Evolutionary conservation across 1,140 invertebrate genomes (phyloP).

Genomic region (Drosophila sproati): DNA sequence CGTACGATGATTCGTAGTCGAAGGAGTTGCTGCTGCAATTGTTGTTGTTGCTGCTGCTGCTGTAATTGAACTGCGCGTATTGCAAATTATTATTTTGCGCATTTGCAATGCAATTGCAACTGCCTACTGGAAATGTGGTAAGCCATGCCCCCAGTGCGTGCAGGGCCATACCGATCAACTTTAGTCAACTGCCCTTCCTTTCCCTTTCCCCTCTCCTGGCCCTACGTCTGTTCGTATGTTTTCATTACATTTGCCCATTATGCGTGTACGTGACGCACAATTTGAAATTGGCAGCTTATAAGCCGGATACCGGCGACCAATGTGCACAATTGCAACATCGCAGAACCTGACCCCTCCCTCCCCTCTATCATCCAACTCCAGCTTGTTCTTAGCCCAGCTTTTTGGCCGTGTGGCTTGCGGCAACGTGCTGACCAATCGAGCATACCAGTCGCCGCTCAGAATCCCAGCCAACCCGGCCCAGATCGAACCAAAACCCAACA

Average conservation of each 20-base stretch:
- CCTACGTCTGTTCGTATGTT: constrained; percentile 77
- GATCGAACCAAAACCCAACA: background rate
- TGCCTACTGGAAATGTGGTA: constrained; percentile 66
- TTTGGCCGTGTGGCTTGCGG: constrained; percentile 40
- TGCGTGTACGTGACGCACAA: constrained; percentile 82
- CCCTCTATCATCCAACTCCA: background rate
- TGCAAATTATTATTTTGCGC: constrained; percentile 83
- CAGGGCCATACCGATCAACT: constrained; percentile 46
- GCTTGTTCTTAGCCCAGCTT: constrained; percentile 15
- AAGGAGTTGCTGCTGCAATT: constrained; percentile 24
- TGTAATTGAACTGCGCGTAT: constrained; percentile 82
- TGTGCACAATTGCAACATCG: constrained; percentile 67
- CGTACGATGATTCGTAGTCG: constrained; percentile 16
- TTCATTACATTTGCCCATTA: constrained; percentile 82
- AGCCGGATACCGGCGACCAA: constrained; percentile 77
- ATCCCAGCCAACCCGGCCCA: background rate
- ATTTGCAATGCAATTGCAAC: constrained; percentile 74
- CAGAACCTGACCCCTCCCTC: background rate
- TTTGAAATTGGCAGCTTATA: constrained; percentile 80
- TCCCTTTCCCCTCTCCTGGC: constrained; percentile 28
- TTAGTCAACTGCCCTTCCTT: constrained; percentile 1
- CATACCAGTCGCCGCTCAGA: constrained; percentile 2
- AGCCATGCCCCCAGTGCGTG: constrained; percentile 51
- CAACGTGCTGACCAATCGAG: constrained; percentile 42
- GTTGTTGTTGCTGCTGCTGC: constrained; percentile 27